A percentile compares a stretch with the other conserved stretches of the same genome.
These are phyloP conservation scores for Leptopilina boulardi DNA, from an alignment of 1,140 invertebrate genomes.

Conservation along the genomic window DNA sequence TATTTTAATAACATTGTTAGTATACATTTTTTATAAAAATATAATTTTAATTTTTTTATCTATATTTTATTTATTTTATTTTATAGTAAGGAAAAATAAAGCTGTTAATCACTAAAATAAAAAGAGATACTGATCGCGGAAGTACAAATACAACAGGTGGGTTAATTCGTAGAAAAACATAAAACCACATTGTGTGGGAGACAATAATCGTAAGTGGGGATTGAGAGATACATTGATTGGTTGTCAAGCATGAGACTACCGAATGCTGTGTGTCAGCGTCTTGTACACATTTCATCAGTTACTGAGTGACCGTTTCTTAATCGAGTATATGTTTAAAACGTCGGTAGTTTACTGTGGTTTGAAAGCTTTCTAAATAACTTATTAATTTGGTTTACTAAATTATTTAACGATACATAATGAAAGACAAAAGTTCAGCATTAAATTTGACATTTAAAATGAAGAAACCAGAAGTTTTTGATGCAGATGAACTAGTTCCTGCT, in stretches of 20 bases:
- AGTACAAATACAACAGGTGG: constrained; percentile 7
- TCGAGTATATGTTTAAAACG: neutral
- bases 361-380: neutral
- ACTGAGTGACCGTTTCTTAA: constrained; percentile 11
- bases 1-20: too few relatives aligned
- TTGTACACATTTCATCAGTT: constrained; percentile 16
- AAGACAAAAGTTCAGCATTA: neutral
- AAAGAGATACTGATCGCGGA: constrained; percentile 13
- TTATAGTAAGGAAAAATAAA: neutral
- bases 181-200: neutral
- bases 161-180: constrained; percentile 1
- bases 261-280: constrained; percentile 25
- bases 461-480: constrained; percentile 2
- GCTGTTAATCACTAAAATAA: neutral
- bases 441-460: constrained; percentile 3
- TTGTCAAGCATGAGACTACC: constrained; percentile 17
- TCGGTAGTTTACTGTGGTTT: neutral
- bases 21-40: too few relatives aligned
- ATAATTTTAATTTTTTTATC: neutral
- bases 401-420: neutral
- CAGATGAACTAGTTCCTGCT: neutral
- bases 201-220: constrained; percentile 6
- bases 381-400: neutral
- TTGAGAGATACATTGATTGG: constrained; percentile 22
- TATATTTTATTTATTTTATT: neutral